Evolutionary conservation across 2,888 invertebrate species (phyloP).

Genomic region (Didymodactylos carnosus): DNA sequence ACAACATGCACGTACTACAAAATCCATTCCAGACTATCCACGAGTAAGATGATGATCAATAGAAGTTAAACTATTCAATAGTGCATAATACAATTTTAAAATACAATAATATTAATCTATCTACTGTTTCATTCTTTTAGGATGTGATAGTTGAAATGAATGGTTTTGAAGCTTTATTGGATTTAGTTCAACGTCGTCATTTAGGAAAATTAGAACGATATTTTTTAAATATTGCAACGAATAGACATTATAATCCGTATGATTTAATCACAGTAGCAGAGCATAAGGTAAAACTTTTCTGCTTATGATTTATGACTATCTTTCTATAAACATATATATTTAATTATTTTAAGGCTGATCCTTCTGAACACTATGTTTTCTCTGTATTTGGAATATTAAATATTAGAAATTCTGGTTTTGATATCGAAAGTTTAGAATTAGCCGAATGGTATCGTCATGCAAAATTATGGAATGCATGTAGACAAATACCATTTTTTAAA

Average conservation of each 20-base stretch:
- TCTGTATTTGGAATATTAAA: conserved; percentile 33
- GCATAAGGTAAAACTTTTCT: conserved; percentile 21
- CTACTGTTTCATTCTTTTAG: too few species aligned
- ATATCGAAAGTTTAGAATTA: conserved; percentile 25
- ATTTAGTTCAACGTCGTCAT: background rate
- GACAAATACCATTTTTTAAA: conserved; percentile 30
- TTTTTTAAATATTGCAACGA: conserved; percentile 22
- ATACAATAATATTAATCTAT: too few species aligned
- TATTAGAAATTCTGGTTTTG: conserved; percentile 22
- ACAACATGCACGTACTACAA: background rate
- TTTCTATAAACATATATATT: background rate
- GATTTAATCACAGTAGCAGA: conserved; percentile 27
- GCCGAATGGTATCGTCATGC: conserved; percentile 31
- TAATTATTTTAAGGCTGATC: background rate
- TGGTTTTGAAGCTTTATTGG: background rate
- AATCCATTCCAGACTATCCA: too few species aligned
- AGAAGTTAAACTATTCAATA: too few species aligned
- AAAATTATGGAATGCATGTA: conserved; percentile 28
- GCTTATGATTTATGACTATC: background rate
- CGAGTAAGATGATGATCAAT: too few species aligned
- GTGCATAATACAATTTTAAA: too few species aligned
- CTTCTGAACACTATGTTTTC: conserved; percentile 26
- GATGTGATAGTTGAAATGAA: too few species aligned
- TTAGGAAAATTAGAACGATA: background rate
- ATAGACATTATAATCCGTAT: conserved; percentile 25